Conservation (phyloP, 2,888 invertebrate species). For the Calameuta filiformis region DNA sequence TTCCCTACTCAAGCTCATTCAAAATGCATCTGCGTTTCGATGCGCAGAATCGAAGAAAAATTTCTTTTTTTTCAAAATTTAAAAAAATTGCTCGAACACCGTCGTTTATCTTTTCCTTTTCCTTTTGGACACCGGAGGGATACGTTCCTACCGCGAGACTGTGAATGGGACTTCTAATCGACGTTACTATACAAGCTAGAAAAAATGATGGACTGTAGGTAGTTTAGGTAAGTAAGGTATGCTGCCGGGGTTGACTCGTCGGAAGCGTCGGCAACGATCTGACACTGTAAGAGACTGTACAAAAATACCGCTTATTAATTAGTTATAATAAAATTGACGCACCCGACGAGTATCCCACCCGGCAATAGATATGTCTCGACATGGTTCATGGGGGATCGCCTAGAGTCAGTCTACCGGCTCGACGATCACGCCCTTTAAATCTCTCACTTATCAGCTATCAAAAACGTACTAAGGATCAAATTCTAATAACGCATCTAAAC, state of each 20-base stretch:
- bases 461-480: background rate
- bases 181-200: background rate
- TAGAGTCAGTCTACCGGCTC: constrained; percentile 23
- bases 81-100: background rate
- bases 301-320: constrained; percentile 61
- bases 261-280: constrained; percentile 53
- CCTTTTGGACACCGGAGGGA: background rate
- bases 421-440: constrained; percentile 1
- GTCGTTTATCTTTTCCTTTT: background rate
- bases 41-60: background rate
- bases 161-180: background rate
- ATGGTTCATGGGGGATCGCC: constrained; percentile 48
- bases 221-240: background rate
- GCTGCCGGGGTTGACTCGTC: constrained; percentile 44
- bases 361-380: constrained; percentile 56
- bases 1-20: background rate
- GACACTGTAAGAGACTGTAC: constrained; percentile 62
- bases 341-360: constrained; percentile 48
- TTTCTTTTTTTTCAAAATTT: too few species aligned
- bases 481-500: background rate
- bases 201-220: background rate
- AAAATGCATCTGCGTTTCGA: too few species aligned
- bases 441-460: constrained; percentile 18
- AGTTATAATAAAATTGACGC: constrained; percentile 42
- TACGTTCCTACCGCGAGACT: background rate